Evolutionary conservation across 2,888 invertebrate species (phyloP).

Genomic region (Thyatira batis): DNA sequence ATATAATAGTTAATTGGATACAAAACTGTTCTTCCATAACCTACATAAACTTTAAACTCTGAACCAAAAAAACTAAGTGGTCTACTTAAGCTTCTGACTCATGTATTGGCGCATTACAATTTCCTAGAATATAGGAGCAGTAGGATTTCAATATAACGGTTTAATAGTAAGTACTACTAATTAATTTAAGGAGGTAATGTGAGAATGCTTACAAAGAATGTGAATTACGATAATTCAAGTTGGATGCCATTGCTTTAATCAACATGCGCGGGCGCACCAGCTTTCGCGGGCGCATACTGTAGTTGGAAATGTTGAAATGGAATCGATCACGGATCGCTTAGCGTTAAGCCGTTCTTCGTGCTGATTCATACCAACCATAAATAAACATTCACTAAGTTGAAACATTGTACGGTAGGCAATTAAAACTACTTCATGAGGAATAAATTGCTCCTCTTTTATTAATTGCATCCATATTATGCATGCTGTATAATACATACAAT

Average conservation of each 20-base stretch:
- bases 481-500: constrained; percentile 5
- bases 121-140: neutral
- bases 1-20: constrained; percentile 47
- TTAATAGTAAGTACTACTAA: no score
- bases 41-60: neutral
- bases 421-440: constrained; percentile 21
- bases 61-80: neutral
- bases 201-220: constrained; percentile 14
- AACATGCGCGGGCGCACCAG: constrained; percentile 52
- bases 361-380: constrained; percentile 50
- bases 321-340: constrained; percentile 57
- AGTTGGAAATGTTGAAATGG: constrained; percentile 42
- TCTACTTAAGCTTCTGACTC: neutral
- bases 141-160: neutral
- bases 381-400: constrained; percentile 40
- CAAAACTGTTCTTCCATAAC: neutral
- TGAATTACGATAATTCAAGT: constrained; percentile 34
- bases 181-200: neutral
- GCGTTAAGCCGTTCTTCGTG: constrained; percentile 34
- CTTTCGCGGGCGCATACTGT: constrained; percentile 58
- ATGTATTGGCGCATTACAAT: neutral
- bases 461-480: constrained; percentile 15
- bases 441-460: constrained; percentile 19
- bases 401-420: constrained; percentile 30
- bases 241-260: constrained; percentile 57